Evolutionary conservation across 2,113 vertebrate genomes (phyloP).

Genomic region (Uropsilus gracilis): DNA sequence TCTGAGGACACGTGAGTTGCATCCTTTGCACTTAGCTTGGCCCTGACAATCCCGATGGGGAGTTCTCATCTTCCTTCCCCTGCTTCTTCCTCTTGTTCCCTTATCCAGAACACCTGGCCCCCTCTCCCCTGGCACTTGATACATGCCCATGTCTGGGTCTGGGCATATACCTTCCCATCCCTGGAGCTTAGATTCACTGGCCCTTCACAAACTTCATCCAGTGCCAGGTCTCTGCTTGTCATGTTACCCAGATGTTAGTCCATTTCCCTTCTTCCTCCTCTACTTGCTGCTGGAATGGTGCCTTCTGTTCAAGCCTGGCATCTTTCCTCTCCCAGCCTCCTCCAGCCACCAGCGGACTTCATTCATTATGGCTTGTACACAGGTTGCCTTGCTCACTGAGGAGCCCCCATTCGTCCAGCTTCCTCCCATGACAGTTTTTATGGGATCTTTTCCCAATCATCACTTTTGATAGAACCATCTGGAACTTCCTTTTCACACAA

Average conservation of each 20-base stretch:
- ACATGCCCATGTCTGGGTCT: background rate
- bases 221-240: background rate
- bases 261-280: background rate
- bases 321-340: background rate
- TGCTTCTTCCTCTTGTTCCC: background rate
- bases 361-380: background rate
- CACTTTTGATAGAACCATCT: background rate
- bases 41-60: rapidly evolving
- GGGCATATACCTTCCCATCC: background rate
- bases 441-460: background rate
- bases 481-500: background rate
- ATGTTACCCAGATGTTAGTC: background rate
- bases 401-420: background rate
- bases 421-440: background rate
- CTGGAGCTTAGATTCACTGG: background rate
- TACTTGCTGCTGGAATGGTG: background rate
- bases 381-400: background rate
- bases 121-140: background rate
- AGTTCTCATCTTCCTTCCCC: background rate
- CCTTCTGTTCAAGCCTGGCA: too few species aligned
- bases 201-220: background rate
- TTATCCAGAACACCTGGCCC: background rate
- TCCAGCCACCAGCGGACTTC: background rate
- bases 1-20: background rate
- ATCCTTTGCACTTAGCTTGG: background rate